Evolutionary conservation across 2,888 invertebrate genomes (phyloP), one percentile per base, ranked within the genome.

Genomic region (Eudemis profundana): DNA sequence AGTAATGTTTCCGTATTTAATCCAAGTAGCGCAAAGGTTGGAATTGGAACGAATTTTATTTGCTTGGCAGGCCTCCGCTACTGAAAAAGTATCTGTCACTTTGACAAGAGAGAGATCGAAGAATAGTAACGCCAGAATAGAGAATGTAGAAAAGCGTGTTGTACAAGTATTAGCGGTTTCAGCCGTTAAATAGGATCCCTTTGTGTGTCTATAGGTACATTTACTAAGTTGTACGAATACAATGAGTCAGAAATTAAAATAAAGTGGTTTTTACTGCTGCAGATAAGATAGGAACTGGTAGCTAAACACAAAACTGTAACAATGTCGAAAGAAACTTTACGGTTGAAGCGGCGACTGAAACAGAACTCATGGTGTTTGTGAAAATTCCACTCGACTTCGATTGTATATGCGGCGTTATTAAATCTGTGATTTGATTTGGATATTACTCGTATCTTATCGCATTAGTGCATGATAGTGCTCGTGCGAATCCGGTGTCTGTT

Each of bases 361-460:
- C 10, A 19, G 17, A 21, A 14, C 21, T 19, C 40, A 14, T 15
- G 10, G 17, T 17, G 10, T 17, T 40, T 14, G 15, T 17, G n/a
- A 19, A 38, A 51, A 44, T 50, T 44, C 27, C 33, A 21, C 56
- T 29, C 17, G 17, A 49, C 42, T 10, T 64, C 14, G 57, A 59
- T n/a, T 33, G 40, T 42, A 23, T 36, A 44, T 64, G 46, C 53
- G 46, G 50, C 29, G 29, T 46, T 65, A 53, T 65, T 46, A 21
- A 64, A 46, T 47, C 65, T 63, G 54, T 40, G 65, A 65, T 65
- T 60, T 65, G 38, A 60, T 65, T 65, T 53, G 47, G 60, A 40
- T 53, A 53, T 42, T 46, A 38, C 33, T 33, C 33, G 33, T 60
- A 65, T 65, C 65, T 65, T 53, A 65, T 65, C 65, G 53, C 40